These are phyloP conservation scores for Aphelinus certus DNA, from an alignment of 1,140 invertebrate genomes.

Conservation along the genomic window DNA sequence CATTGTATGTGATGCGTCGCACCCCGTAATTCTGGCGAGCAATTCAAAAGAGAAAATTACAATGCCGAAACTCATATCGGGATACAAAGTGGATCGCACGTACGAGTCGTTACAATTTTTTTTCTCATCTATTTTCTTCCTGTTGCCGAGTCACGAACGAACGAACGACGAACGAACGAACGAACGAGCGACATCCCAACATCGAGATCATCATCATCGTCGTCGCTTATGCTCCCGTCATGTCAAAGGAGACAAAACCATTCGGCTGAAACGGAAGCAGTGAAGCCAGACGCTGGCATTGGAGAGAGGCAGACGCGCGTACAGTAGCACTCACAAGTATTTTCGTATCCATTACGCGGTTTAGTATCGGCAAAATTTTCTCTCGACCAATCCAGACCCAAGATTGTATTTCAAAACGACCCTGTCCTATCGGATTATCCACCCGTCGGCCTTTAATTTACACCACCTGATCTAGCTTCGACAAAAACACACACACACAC, in stretches of 20 bases:
- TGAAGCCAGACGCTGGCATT: conserved; percentile 11
- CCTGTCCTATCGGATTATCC: too few relatives aligned
- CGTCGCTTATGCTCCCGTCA: conserved; percentile 12
- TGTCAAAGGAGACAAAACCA: conserved; percentile 23
- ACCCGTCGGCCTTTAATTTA: too few relatives aligned
- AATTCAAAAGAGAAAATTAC: conserved; percentile 10
- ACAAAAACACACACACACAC: too few relatives aligned
- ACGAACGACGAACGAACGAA: background rate
- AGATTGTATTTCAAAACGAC: too few relatives aligned
- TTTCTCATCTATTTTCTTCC: background rate
- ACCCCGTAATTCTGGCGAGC: background rate
- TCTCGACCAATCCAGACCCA: too few relatives aligned
- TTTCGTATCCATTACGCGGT: background rate
- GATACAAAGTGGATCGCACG: background rate
- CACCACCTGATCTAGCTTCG: too few relatives aligned
- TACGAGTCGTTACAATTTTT: background rate
- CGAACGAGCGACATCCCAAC: background rate
- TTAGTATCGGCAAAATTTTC: too few relatives aligned
- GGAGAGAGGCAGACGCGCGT: background rate
- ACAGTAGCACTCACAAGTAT: conserved; percentile 13
- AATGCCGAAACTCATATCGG: background rate
- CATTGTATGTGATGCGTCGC: background rate
- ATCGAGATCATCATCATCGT: conserved; percentile 13
- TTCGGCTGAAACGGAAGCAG: conserved; percentile 17
- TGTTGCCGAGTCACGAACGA: background rate